Evolutionary conservation across 2,888 invertebrate genomes (phyloP).

Genomic region (Lycophotia porphyrea): DNA sequence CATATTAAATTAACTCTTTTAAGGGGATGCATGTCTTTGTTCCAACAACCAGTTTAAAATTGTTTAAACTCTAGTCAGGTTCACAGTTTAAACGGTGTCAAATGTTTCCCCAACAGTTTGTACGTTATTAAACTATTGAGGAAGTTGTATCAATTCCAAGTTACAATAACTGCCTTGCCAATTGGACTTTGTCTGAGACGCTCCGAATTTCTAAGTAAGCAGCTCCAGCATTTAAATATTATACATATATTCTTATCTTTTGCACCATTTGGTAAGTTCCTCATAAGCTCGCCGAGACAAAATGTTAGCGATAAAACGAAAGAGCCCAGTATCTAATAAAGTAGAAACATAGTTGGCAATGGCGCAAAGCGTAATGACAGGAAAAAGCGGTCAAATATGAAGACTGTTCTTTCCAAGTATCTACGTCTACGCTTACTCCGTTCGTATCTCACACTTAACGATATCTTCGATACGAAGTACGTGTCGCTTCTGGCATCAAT

Average conservation of each 20-base stretch:
- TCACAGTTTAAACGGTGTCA: not conserved
- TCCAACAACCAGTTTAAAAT: not conserved
- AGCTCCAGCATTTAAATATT: slow-evolving; percentile 34
- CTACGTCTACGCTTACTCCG: slow-evolving; percentile 8
- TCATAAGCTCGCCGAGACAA: slow-evolving; percentile 46
- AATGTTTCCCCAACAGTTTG: slow-evolving; percentile 30
- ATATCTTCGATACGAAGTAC: slow-evolving; percentile 26
- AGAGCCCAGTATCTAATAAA: slow-evolving; percentile 56
- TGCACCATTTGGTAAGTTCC: slow-evolving; percentile 36
- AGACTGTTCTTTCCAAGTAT: slow-evolving; percentile 26
- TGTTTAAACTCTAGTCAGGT: slow-evolving; percentile 10
- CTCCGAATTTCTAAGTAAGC: slow-evolving; percentile 17
- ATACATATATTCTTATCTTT: slow-evolving; percentile 41
- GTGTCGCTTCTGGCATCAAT: slow-evolving; percentile 20
- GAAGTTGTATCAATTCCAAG: slow-evolving; percentile 36
- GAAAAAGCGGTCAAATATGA: slow-evolving; percentile 53
- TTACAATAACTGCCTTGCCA: slow-evolving; percentile 28
- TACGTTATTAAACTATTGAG: slow-evolving; percentile 34
- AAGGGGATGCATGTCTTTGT: slow-evolving; percentile 68
- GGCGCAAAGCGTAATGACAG: slow-evolving; percentile 46
- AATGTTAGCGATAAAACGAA: slow-evolving; percentile 55
- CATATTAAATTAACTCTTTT: slow-evolving; percentile 84
- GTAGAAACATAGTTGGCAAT: slow-evolving; percentile 50
- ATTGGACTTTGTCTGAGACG: slow-evolving; percentile 4
- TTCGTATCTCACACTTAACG: slow-evolving; percentile 21